Evolutionary conservation across 2,113 vertebrate species (phyloP), one percentile per base, ranked within the genome.

Genomic region (Camelus bactrianus): DNA sequence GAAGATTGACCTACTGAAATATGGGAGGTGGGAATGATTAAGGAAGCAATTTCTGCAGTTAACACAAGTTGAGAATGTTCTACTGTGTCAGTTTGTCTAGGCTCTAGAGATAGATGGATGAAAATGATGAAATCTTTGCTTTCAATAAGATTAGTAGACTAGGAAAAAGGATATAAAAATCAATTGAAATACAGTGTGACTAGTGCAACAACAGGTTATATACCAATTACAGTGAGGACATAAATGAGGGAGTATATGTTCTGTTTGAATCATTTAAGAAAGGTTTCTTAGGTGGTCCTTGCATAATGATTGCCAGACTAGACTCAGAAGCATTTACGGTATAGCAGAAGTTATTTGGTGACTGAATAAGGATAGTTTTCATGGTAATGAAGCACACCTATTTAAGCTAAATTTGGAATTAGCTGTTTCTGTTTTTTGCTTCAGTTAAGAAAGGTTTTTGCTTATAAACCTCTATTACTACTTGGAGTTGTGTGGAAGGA

Each of bases 391-490:
- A 6, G 14, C 38, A 52, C 87, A 54, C 20, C 14, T 85, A 22
- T 89, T 87, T 91, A 46, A 64, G n/a, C 30, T 81, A 81, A 95
- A 58, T 92, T 93, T 84, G 28, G 30, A 75, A 76, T 65, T 58
- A 83, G 14, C 24, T 69, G 0, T 67, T 91, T 76, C 10, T 92
- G 69, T 16, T 50, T 70, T 92, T 89, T 67, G 28, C 48, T 67
- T 93, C 35, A 64, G 10, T 95, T 69, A 52, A 62, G 88, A 95
- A 35, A 97, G 32, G 17, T 30, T 92, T 92, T 14, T 96, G 13
- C 50, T 69, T 95, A 1, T 93, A 52, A 85, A 48, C 88, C 52
- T 93, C 15, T 90, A 0, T 89, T 94, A 30, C 62, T 26, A 50
- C 11, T 96, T 93, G 32, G 8, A 87, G 14, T 48, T 69, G 48